Base-by-base conservation (phyloP, 2,797 vertebrate genomes). In the Glossophaga mutica region DNA sequence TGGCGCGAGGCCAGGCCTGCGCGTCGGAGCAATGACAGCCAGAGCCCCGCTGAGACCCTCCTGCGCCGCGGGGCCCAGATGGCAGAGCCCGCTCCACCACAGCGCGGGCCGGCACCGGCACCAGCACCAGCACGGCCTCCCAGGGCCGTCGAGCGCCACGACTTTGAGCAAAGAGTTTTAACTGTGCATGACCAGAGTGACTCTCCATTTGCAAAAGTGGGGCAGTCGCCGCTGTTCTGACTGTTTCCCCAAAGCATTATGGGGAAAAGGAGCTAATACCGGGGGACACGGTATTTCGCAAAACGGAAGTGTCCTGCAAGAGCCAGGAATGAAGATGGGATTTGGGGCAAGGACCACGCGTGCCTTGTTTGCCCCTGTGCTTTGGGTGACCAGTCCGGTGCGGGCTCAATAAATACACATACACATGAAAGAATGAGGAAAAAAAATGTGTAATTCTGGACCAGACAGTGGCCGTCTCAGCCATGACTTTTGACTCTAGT, bases 191-290 rank as follows among this genome's bases (percentile, higher is more conserved):
- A 34, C 62, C 67, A 50, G 9, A 42, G 39, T 26, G 82, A 84
- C 44, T 85, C 67, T 62, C 77, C 68, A 5, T 34, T 82, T 76
- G 42, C 83, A 44, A 59, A 74, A 14, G 24, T 21, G 55, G 21
- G 86, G 65, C 22, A 70, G 37, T 71, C 42, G 50, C 77, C 37
- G 74, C 78, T 67, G n/a, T 68, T 78, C 92, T 83, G 79, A 77
- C 59, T 52, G 5, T 68, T 70, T 95, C n/a, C 37, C n/a, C 52
- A 37, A 44, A 52, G 87, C 1, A 0, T 77, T 22, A n/a, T 48
- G n/a, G 76, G 76, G 73, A 71, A 94, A 90, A 39, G 57, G 73
- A 93, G 44, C 57, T 85, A 42, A 94, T 15, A 55, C 21, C 11
- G n/a, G 42, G 32, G 62, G 52, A 73, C 3, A 0, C 6, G 15